A percentile compares a stretch with the other conserved stretches of the same genome.
Conservation (phyloP, 2,888 invertebrate genomes). For the Danaus chrysippus region DNA sequence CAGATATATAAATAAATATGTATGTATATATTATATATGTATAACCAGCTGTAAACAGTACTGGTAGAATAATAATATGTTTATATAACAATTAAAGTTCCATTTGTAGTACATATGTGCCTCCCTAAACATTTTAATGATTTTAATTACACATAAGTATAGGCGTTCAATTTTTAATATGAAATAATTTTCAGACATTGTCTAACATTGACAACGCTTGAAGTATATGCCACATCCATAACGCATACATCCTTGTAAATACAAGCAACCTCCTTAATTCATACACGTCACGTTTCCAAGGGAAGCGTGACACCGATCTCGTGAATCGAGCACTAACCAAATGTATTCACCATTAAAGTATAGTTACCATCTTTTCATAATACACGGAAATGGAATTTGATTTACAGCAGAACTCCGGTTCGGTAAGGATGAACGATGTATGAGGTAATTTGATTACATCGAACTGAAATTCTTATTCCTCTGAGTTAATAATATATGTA, state of each 20-base stretch:
- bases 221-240: slow-evolving; percentile 37
- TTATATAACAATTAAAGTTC: no score
- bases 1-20: slow-evolving; percentile 32
- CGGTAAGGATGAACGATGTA: neutral
- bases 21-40: no score
- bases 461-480: no score
- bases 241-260: slow-evolving; percentile 36
- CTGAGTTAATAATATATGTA: no score
- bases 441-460: no score
- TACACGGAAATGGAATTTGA: slow-evolving; percentile 28
- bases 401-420: neutral
- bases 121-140: no score
- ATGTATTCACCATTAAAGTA: slow-evolving; percentile 57
- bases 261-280: slow-evolving; percentile 65
- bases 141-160: no score
- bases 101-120: no score
- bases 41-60: slow-evolving; percentile 20
- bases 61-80: no score
- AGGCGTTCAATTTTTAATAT: no score
- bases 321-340: slow-evolving; percentile 56
- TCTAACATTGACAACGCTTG: neutral
- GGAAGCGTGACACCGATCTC: slow-evolving; percentile 56
- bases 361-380: slow-evolving; percentile 50
- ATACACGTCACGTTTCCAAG: slow-evolving; percentile 68
- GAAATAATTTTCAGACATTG: neutral